Conservation (phyloP, 2,888 invertebrate species). For the Acleris holmiana region DNA sequence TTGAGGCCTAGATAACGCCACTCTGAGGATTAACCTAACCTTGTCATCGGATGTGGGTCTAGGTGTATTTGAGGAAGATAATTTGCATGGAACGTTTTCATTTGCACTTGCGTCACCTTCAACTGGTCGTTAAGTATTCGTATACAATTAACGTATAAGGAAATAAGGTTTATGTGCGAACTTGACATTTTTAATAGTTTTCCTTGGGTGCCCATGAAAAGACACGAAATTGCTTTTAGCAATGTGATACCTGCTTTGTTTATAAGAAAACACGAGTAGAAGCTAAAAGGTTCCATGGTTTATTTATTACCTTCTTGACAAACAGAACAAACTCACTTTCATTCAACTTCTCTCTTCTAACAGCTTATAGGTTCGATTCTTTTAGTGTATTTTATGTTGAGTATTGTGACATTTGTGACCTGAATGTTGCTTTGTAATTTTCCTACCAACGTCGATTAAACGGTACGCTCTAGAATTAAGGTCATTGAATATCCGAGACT, state of each 20-base stretch:
- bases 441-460: neutral
- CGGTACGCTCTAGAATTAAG: too few species aligned
- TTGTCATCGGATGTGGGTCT: slow-evolving; percentile 62
- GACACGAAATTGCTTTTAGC: neutral
- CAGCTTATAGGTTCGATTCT: too few species aligned
- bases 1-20: too few species aligned
- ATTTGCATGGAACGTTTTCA: slow-evolving; percentile 40
- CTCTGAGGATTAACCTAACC: slow-evolving; percentile 26
- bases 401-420: slow-evolving; percentile 4
- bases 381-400: too few species aligned
- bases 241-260: too few species aligned
- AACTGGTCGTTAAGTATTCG: slow-evolving; percentile 38
- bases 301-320: too few species aligned
- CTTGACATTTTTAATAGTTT: slow-evolving; percentile 15
- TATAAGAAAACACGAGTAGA: too few species aligned
- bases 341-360: too few species aligned
- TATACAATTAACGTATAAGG: slow-evolving; percentile 23
- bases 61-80: slow-evolving; percentile 69
- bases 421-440: slow-evolving; percentile 6
- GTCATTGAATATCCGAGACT: too few species aligned
- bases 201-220: slow-evolving; percentile 11
- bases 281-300: too few species aligned
- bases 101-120: slow-evolving; percentile 40
- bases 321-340: too few species aligned
- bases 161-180: slow-evolving; percentile 8